Evolutionary conservation across 2,888 invertebrate genomes (phyloP), one percentile per base, ranked within the genome.

Genomic region (Lydus trimaculatus): DNA sequence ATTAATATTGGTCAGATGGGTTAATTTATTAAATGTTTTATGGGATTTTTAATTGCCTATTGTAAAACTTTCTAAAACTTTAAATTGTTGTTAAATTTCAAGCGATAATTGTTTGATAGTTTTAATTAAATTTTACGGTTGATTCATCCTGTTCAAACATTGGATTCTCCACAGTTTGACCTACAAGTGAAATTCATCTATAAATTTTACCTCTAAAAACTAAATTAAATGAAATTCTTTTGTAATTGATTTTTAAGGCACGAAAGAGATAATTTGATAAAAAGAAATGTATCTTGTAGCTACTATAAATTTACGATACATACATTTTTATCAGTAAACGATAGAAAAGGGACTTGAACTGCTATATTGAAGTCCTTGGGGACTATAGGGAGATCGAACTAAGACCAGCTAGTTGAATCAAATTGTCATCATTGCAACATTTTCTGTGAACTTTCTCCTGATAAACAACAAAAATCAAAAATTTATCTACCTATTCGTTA

Each of bases 11-110:
- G 48, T 23, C 23, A 52, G 48, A 52, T 52, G 20, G n/a, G 9
- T 52, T 52, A 13, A 13, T 17, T 69, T 66, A 69, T 69, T 63
- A 69, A 69, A 71, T 71, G 61, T 64, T 66, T 65, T 65, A 70
- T 66, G 61, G 61, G 64, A 69, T 69, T 63, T 60, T 63, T 63
- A 64, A 33, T 39, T 52, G 48, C 60, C 9, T 8, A 52, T 52
- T 52, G 48, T 23, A 11, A 23, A 52, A 52, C 23, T 52, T 52
- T 4, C 11, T 52, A 17, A n/a, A 23, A 52, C 9, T 9, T 52
- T 52, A 23, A 39, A 23, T 52, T 52, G 48, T 52, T 20, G 20
- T 43, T 43, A 43, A 52, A 52, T 52, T 52, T 52, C 23, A 23
- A 23, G n/a, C 48, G 20, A 13, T 52, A 52, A 52, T 52, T 52